phyloP scores from a whole-genome alignment of 2,888 invertebrate species.

The Pharmacophagus antenor region DNA sequence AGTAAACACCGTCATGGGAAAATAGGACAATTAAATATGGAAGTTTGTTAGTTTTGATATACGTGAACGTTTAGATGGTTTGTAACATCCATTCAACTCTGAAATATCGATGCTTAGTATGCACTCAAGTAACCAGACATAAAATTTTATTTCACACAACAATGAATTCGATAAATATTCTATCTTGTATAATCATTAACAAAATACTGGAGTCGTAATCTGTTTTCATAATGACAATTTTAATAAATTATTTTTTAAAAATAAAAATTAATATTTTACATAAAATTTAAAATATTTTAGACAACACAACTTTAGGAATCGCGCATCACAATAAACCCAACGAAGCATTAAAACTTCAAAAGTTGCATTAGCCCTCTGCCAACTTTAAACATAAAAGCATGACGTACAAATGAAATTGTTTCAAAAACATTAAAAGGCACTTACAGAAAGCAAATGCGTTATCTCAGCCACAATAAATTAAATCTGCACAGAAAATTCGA shows the following conservation, averaged over 20 bases:
- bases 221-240: background rate
- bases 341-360: conserved; percentile 23
- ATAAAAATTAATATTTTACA: too few relatives aligned
- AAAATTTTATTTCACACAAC: too few relatives aligned
- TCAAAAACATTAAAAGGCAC: conserved; percentile 24
- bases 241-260: background rate
- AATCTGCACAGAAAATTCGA: too few relatives aligned
- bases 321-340: conserved; percentile 16
- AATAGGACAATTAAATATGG: too few relatives aligned
- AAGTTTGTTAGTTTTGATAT: too few relatives aligned
- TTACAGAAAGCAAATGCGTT: background rate
- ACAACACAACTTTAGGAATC: background rate
- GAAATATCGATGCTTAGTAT: too few relatives aligned
- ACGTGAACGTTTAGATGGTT: too few relatives aligned
- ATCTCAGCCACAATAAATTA: background rate
- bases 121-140: too few relatives aligned
- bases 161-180: too few relatives aligned
- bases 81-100: too few relatives aligned
- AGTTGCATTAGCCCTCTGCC: conserved; percentile 17
- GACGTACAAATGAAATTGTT: conserved; percentile 19
- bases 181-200: background rate
- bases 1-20: too few relatives aligned
- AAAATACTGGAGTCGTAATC: background rate
- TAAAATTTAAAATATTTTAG: background rate
- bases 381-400: conserved; percentile 18